Conservation (phyloP, 2,797 vertebrate genomes). For the Spizella passerina region DNA sequence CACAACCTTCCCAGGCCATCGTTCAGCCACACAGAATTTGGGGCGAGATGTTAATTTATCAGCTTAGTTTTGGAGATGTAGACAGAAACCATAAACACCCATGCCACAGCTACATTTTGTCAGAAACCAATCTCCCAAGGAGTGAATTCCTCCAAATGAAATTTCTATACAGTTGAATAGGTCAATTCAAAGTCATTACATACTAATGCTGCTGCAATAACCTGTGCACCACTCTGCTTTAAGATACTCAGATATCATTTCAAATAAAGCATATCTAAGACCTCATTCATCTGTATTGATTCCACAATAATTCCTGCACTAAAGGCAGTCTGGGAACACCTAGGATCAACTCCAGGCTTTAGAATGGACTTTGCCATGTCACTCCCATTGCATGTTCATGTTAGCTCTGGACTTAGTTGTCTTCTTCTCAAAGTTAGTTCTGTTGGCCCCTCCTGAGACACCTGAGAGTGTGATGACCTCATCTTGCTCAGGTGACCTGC, state of each 20-base stretch:
- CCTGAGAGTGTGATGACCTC: accelerated
- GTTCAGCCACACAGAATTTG: neutral
- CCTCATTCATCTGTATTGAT: neutral
- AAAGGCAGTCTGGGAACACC: neutral
- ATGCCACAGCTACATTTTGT: neutral
- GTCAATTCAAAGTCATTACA: neutral
- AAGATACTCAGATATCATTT: neutral
- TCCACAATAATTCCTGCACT: neutral
- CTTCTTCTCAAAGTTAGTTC: neutral
- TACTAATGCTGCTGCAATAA: neutral
- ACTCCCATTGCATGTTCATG: accelerated
- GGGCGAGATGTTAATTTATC: accelerated
- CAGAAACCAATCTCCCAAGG: neutral
- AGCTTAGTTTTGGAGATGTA: neutral
- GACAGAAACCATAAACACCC: neutral
- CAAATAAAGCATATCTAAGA: neutral
- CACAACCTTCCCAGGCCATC: neutral
- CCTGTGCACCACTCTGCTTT: neutral
- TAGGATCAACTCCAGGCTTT: neutral
- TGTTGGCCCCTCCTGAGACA: neutral
- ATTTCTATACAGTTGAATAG: neutral
- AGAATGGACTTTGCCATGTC: neutral
- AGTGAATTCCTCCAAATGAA: neutral
- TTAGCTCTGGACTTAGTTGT: neutral
- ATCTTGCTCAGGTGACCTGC: neutral